phyloP scores from a whole-genome alignment of 1,140 invertebrate genomes.

The Schlechtendalia chinensis region DNA sequence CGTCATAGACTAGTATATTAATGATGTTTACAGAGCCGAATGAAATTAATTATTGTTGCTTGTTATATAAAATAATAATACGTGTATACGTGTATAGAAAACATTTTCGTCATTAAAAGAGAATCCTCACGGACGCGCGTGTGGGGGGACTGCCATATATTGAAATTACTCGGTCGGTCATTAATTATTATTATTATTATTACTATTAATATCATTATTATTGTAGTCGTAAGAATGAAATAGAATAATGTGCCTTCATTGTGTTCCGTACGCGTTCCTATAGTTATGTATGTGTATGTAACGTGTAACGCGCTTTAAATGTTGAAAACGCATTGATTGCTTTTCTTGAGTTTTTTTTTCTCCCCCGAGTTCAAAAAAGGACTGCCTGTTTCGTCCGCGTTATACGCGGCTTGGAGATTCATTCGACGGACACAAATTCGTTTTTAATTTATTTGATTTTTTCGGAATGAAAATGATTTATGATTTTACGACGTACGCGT shows the following conservation, averaged over 20 bases:
- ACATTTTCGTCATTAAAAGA: constrained; percentile 44
- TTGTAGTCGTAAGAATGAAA: constrained; percentile 13
- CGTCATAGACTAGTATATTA: constrained; percentile 36
- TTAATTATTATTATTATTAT: constrained; percentile 37
- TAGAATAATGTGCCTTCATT: background rate
- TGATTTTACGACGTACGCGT: too few species aligned
- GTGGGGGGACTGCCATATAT: constrained; percentile 18
- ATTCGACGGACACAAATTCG: too few species aligned
- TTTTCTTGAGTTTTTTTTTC: too few species aligned
- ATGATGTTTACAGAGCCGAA: constrained; percentile 48
- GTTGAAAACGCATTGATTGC: too few species aligned
- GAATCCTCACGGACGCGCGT: background rate
- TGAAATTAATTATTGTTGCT: constrained; percentile 49
- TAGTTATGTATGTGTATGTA: too few species aligned
- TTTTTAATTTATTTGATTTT: too few species aligned
- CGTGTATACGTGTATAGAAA: constrained; percentile 33
- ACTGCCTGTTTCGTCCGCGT: too few species aligned
- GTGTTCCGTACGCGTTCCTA: too few species aligned
- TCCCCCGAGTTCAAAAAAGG: too few species aligned
- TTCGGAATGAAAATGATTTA: too few species aligned
- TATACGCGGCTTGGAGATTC: too few species aligned
- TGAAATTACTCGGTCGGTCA: constrained; percentile 33
- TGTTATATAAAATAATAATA: constrained; percentile 22
- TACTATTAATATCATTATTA: constrained; percentile 38
- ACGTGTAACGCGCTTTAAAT: too few species aligned